Percentiles rank a stretch among this genome's conserved stretches.
phyloP scores from a whole-genome alignment of 2,888 invertebrate genomes.

The Aporophyla lueneburgensis region DNA sequence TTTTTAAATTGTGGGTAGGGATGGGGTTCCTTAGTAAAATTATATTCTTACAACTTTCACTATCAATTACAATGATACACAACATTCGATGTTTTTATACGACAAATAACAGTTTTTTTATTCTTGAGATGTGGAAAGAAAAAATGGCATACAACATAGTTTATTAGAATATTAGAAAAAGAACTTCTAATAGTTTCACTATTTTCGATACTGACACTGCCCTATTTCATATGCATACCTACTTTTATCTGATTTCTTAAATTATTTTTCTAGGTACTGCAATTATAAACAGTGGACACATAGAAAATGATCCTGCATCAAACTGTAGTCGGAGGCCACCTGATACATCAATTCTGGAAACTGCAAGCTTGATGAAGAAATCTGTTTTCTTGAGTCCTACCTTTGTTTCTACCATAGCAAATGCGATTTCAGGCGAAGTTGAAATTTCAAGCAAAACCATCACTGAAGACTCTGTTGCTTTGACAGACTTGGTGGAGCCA shows the following conservation, averaged over 20 bases:
- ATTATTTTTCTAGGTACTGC: slow-evolving; percentile 45
- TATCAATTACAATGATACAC: not conserved
- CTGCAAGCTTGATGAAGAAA: slow-evolving; percentile 84
- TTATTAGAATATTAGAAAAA: not conserved
- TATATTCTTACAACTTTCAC: not conserved
- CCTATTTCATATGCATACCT: not conserved
- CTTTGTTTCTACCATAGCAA: slow-evolving; percentile 73
- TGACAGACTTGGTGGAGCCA: slow-evolving; percentile 9
- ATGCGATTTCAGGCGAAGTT: slow-evolving; percentile 71
- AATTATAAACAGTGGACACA: slow-evolving; percentile 38
- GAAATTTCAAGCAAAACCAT: slow-evolving; percentile 64
- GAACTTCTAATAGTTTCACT: not conserved
- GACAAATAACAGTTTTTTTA: not conserved
- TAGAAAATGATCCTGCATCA: slow-evolving; percentile 9
- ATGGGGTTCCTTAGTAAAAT: not conserved
- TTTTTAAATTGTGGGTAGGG: not conserved
- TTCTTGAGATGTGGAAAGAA: not conserved
- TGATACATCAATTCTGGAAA: slow-evolving; percentile 82
- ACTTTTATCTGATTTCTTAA: slow-evolving; percentile 17
- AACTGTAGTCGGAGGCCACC: slow-evolving; percentile 37
- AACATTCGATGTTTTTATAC: not conserved
- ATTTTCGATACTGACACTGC: not conserved
- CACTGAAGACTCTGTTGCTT: slow-evolving; percentile 10
- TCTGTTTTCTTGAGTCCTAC: slow-evolving; percentile 86
- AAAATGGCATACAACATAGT: too few species aligned